Evolutionary conservation across 2,113 vertebrate genomes (phyloP), one percentile per base, ranked within the genome.

Genomic region (Callithrix jacchus): DNA sequence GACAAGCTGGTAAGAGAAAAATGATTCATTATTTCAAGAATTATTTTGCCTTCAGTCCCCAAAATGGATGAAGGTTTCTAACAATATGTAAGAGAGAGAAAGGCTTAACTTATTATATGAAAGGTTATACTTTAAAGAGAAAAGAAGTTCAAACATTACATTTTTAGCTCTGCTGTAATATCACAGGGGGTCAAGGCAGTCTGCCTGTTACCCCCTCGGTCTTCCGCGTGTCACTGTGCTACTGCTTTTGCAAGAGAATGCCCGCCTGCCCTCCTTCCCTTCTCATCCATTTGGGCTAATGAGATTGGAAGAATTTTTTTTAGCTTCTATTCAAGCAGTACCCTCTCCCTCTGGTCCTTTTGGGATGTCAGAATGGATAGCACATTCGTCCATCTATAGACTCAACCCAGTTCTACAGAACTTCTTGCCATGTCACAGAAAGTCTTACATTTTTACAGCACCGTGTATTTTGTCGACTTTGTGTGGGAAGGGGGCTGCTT

Each of bases 21-120:
- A 95, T 92, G 76, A 97, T 97, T 98, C 98, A 98, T 98, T 98
- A 98, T 98, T 98, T 99, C 97, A 97, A 89, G 97, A 98, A 98
- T 98, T 98, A 98, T 98, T 98, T 98, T 98, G 97, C 94, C 96
- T 95, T 96, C 97, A 73, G 90, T 97, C 89, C 81, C 94, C 82
- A 95, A 98, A 98, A 98, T 56, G 98, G 98, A 98, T 98, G 96
- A 98, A 98, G 97, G 96, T 95, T 98, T 97, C 97, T 98, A 97
- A 98, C 97, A 97, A 97, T 92, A 96, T 92, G 97, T 96, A 95
- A 94, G 95, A 83, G 96, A 97, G 92, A 98, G 61, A 68, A 94
- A 95, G 91, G 70, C 94, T 97, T 98, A 97, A 85, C 97, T 98
- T 97, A 97, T 96, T 98, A 97, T 98, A 98, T 97, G 89, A 96